Evolutionary conservation across 2,888 invertebrate genomes (phyloP), one percentile per base, ranked within the genome.

Genomic region (Brachyopa scutellaris): DNA sequence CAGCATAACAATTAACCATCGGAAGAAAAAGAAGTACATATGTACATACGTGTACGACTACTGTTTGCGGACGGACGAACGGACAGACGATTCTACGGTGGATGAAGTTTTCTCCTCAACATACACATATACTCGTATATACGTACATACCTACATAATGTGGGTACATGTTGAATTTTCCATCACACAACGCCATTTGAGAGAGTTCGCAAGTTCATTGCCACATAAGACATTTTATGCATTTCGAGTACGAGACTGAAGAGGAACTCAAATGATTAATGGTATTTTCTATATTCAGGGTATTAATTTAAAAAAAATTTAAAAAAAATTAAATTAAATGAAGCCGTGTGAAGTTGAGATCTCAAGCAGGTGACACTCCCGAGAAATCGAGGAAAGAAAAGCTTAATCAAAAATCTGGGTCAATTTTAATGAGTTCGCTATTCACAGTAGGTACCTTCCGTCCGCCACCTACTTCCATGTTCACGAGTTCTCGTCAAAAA

Each of bases 171-270:
- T 31, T 31, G 15, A 51, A 59, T 69, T 59, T 70, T 51, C 51
- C 40, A 61, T 42, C 19, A 19, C 38, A 69, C 49, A 62, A 49
- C 7, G 45, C 11, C 17, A 33, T 57, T 23, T 31, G 38, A 40
- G 13, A 62, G 55, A 62, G 55, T 62, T 55, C 40, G 62, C 61
- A 79, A 67, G 73, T 79, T 73, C 79, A 79, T 67, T 66, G 79
- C 78, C 72, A 73, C 64, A 66, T 57, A 31, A 66, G 38, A 53
- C 45, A 11, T 29, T 73, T 59, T 61, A 59, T 72, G 59, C 66
- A 73, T 40, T 57, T 59, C 40, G 6, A 66, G 38, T 26, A 36
- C 2, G n/a, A 51, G 23, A 53, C 15, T 19, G 38, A 36, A 40
- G 29, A 11, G 23, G 29, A 38, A 40, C 36, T 33, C 2, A 31